phyloP scores from a whole-genome alignment of 2,888 invertebrate genomes.

The Drosophila acutilabella region DNA sequence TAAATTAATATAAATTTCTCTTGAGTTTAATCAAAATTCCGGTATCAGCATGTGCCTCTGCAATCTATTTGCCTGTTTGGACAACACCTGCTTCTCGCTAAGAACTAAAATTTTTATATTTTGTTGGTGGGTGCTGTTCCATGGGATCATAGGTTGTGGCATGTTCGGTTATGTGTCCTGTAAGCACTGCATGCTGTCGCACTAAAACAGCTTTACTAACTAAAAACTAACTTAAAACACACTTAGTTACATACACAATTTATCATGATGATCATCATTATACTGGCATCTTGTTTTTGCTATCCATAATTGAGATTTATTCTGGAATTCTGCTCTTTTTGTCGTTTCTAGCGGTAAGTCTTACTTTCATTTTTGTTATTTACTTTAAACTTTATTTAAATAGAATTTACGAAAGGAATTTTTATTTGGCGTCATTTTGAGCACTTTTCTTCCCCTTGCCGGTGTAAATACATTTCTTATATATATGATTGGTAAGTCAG shows the following conservation, averaged over 20 bases:
- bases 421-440: slow-evolving; percentile 1
- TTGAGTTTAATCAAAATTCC: not conserved
- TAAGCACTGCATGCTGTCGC: not conserved
- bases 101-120: slow-evolving; percentile 1
- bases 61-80: not conserved
- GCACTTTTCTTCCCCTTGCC: not conserved
- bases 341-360: not conserved
- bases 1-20: not conserved
- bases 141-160: not conserved
- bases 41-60: slow-evolving; percentile 8
- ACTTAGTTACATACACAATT: too few relatives aligned
- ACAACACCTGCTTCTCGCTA: not conserved
- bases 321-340: not conserved
- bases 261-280: not conserved
- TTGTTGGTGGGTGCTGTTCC: slow-evolving; percentile 5
- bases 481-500: not conserved
- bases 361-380: not conserved
- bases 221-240: too few relatives aligned
- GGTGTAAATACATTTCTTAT: rapidly evolving
- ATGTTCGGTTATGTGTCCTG: not conserved
- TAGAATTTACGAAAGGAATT: slow-evolving; percentile 3
- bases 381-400: not conserved
- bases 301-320: slow-evolving; percentile 1
- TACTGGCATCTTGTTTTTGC: not conserved
- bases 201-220: not conserved